These are phyloP conservation scores for Lepus europaeus DNA, from an alignment of 2,113 vertebrate genomes.

Conservation along the genomic window DNA sequence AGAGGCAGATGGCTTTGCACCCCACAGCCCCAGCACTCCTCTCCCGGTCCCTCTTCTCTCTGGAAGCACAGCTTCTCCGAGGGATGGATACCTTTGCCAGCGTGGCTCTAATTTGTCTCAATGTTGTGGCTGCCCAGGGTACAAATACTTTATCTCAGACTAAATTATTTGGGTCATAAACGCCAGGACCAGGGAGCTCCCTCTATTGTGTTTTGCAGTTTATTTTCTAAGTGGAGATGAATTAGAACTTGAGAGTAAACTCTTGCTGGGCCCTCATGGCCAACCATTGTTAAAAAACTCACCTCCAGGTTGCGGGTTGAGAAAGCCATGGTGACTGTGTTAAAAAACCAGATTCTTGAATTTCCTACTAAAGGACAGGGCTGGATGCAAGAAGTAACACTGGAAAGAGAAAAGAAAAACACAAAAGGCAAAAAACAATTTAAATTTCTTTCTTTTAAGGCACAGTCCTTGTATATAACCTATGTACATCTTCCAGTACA, in stretches of 20 bases:
- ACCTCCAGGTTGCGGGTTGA: background rate
- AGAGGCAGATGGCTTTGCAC: background rate
- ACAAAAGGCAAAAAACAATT: too few relatives aligned
- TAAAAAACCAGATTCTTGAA: background rate
- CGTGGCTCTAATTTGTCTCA: conserved; percentile 66
- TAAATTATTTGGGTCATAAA: conserved; percentile 54
- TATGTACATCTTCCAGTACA: too few relatives aligned
- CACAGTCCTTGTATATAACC: too few relatives aligned
- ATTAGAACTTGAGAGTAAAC: background rate
- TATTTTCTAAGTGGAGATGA: background rate
- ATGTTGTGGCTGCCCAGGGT: conserved; percentile 58
- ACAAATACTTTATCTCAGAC: conserved; percentile 75
- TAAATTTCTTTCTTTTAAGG: too few relatives aligned
- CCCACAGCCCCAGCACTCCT: background rate
- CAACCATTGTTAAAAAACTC: background rate
- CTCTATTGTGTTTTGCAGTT: background rate
- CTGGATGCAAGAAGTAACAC: background rate
- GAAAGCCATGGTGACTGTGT: background rate
- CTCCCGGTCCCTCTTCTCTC: background rate
- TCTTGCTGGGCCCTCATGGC: background rate
- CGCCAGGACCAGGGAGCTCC: conserved; percentile 68
- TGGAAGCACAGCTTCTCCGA: background rate
- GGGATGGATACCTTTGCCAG: background rate
- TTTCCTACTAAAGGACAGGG: background rate
- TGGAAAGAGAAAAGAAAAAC: background rate